Conservation (phyloP, 2,113 vertebrate genomes). For the Phrynosoma blainvillii region DNA sequence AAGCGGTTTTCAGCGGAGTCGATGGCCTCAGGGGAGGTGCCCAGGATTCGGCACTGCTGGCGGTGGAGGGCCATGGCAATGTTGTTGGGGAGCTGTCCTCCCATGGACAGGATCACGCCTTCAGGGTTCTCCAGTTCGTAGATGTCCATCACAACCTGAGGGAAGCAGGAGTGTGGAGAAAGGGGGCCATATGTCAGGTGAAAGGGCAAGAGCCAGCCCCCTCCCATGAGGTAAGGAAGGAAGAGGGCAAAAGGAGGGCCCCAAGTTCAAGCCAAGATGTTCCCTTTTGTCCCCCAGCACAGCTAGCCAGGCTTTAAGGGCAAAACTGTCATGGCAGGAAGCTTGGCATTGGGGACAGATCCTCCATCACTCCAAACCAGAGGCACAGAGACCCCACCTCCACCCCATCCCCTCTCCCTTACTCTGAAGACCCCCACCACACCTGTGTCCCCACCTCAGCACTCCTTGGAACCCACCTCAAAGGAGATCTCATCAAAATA, state of each 20-base stretch:
- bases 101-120: conserved; percentile 96
- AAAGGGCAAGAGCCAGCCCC: background rate
- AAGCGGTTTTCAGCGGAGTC: conserved; percentile 96
- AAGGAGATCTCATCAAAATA: conserved; percentile 99
- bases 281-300: no score
- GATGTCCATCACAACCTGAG: conserved; percentile 96
- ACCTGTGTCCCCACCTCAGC: no score
- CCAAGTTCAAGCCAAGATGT: no score
- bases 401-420: rapidly evolving
- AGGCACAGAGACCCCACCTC: background rate
- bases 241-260: no score
- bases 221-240: no score
- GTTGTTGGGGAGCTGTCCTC: conserved; percentile 97
- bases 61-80: conserved; percentile 97
- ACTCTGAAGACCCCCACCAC: background rate
- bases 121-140: conserved; percentile 95
- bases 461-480: conserved; percentile 79
- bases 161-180: rapidly evolving
- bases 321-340: no score
- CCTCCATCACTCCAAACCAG: background rate
- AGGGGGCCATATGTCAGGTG: no score
- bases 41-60: conserved; percentile 94
- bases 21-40: conserved; percentile 95
- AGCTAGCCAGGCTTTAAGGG: no score
- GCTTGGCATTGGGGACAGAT: no score